These are phyloP conservation scores for Herminia tarsipennalis DNA, from an alignment of 2,888 invertebrate species.

Conservation along the genomic window DNA sequence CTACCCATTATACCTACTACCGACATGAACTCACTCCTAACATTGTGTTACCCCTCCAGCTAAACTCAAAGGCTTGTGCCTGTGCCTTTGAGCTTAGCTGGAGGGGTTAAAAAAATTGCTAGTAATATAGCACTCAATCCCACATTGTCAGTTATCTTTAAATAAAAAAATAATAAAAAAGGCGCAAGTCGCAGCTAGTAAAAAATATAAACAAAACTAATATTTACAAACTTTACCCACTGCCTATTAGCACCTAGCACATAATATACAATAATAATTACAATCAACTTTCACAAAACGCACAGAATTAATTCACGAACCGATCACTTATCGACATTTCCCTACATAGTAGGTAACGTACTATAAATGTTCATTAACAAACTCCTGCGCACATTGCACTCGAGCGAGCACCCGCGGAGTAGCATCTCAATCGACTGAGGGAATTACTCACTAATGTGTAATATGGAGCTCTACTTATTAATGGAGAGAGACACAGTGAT, in stretches of 20 bases:
- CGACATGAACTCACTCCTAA: too few relatives aligned
- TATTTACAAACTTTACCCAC: constrained; percentile 11
- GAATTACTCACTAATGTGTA: constrained; percentile 62
- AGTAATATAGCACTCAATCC: too few relatives aligned
- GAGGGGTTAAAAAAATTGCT: too few relatives aligned
- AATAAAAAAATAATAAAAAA: too few relatives aligned
- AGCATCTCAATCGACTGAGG: constrained; percentile 73
- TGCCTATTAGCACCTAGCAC: constrained; percentile 2
- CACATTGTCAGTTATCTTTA: too few relatives aligned
- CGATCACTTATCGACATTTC: constrained; percentile 38
- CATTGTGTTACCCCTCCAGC: too few relatives aligned
- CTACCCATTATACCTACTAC: too few relatives aligned
- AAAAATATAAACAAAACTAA: too few relatives aligned
- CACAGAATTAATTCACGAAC: constrained; percentile 35
- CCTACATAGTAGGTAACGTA: constrained; percentile 33
- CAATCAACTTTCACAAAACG: constrained; percentile 19
- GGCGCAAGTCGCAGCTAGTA: too few relatives aligned
- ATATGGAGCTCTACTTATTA: constrained; percentile 60
- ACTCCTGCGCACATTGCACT: constrained; percentile 68
- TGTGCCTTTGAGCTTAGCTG: too few relatives aligned
- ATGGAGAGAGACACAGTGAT: constrained; percentile 39
- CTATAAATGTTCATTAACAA: constrained; percentile 32
- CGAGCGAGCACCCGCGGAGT: constrained; percentile 73
- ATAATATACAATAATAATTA: constrained; percentile 12
- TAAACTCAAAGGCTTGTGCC: too few relatives aligned